Percentiles rank a stretch among this genome's conserved stretches.
Conservation (phyloP, 2,888 invertebrate genomes). For the Tipula vernalis region DNA sequence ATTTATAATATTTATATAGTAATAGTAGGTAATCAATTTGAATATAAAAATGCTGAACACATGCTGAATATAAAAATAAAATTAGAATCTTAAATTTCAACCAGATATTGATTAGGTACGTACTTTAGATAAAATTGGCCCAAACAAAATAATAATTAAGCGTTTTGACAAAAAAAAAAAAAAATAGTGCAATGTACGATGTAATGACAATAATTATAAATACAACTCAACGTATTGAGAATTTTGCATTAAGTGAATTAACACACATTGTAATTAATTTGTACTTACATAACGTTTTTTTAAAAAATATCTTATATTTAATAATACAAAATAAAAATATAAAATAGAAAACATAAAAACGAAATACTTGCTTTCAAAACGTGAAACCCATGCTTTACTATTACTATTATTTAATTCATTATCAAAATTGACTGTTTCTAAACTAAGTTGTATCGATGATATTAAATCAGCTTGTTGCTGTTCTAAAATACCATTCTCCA, state of each 20-base stretch:
- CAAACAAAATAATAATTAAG: not conserved
- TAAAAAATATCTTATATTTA: not conserved
- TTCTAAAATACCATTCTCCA: conserved; percentile 31
- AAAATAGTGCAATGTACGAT: not conserved
- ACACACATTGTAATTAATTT: conserved; percentile 4
- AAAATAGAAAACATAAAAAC: conserved; percentile 22
- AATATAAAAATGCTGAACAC: not conserved
- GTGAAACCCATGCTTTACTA: conserved; percentile 22
- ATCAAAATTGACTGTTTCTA: conserved; percentile 10
- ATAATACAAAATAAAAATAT: conserved; percentile 18
- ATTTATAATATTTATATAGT: not conserved
- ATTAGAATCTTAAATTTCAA: not conserved
- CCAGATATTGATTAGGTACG: not conserved
- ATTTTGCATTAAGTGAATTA: not conserved
- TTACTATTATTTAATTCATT: conserved; percentile 10
- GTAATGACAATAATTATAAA: not conserved
- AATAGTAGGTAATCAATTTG: not conserved
- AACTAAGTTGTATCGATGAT: conserved; percentile 8
- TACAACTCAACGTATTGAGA: not conserved
- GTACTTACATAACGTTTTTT: not conserved
- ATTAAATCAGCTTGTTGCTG: conserved; percentile 10
- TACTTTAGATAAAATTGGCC: not conserved
- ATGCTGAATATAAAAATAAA: not conserved
- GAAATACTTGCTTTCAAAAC: conserved; percentile 37
- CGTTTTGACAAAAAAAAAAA: not conserved